Conservation (phyloP, 2,113 vertebrate genomes). For the Circaetus cinerascens region DNA sequence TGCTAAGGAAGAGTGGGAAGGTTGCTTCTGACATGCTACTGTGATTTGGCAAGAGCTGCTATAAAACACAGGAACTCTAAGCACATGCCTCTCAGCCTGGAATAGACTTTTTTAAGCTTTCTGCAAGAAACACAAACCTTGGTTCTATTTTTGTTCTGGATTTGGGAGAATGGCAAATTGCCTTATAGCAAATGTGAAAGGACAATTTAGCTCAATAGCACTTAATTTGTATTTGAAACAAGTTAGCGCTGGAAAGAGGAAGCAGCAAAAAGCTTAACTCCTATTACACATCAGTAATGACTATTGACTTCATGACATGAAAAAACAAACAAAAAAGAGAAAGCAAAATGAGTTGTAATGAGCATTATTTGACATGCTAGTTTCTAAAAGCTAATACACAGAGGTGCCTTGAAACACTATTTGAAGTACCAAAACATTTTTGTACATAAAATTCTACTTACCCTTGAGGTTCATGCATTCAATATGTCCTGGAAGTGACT, state of each 20-base stretch:
- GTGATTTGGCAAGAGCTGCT: slow-evolving; percentile 9
- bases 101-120: not conserved
- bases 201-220: slow-evolving; percentile 5
- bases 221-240: slow-evolving; percentile 10
- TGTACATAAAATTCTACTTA: not conserved
- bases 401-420: not conserved
- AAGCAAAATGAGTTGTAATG: not conserved
- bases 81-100: not conserved
- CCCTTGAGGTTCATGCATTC: not conserved
- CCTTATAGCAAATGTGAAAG: not conserved
- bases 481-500: not conserved
- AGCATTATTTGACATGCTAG: not conserved
- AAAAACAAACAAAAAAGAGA: not conserved
- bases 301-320: not conserved
- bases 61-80: slow-evolving; percentile 3
- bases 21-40: not conserved
- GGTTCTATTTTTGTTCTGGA: not conserved
- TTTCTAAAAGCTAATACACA: not conserved
- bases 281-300: not conserved
- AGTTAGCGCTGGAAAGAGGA: not conserved
- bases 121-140: not conserved
- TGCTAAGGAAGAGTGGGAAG: not conserved
- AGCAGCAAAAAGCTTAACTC: not conserved
- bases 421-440: not conserved
- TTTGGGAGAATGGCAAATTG: slow-evolving; percentile 3